These are phyloP conservation scores for Xestia sexstrigata DNA, from an alignment of 2,888 invertebrate genomes.

Conservation along the genomic window DNA sequence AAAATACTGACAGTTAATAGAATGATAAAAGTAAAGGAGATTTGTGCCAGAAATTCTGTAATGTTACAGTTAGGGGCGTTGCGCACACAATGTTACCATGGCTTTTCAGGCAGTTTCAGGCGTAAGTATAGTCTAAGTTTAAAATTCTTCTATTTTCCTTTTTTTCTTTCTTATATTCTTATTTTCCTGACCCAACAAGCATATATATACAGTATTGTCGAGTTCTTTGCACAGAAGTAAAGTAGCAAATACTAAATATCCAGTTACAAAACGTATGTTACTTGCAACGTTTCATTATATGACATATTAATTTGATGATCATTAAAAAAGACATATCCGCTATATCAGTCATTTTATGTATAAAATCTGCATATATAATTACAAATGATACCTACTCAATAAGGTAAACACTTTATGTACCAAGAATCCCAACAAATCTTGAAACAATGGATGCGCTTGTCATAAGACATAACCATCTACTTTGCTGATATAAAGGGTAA, in stretches of 20 bases:
- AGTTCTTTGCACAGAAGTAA: neutral
- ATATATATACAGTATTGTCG: too few relatives aligned
- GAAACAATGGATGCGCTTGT: slow-evolving; percentile 35
- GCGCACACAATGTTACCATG: neutral
- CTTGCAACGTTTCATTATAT: neutral
- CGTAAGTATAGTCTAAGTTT: neutral
- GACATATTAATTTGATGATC: slow-evolving; percentile 21
- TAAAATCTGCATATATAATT: slow-evolving; percentile 28
- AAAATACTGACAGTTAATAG: neutral
- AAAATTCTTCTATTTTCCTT: too few relatives aligned
- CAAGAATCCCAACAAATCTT: slow-evolving; percentile 15
- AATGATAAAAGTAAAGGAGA: neutral
- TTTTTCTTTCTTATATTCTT: too few relatives aligned
- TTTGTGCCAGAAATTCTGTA: too few relatives aligned
- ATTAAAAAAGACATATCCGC: neutral
- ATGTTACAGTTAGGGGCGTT: neutral
- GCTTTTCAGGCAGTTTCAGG: neutral
- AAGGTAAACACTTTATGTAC: neutral
- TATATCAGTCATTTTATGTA: neutral
- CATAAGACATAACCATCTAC: slow-evolving; percentile 31
- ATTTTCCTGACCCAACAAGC: too few relatives aligned
- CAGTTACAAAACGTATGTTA: neutral
- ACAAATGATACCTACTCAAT: slow-evolving; percentile 6
- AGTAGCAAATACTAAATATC: neutral
- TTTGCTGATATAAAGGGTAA: slow-evolving; percentile 31